Conservation (phyloP, 2,888 invertebrate species). For the Cryptosula pallasiana region DNA sequence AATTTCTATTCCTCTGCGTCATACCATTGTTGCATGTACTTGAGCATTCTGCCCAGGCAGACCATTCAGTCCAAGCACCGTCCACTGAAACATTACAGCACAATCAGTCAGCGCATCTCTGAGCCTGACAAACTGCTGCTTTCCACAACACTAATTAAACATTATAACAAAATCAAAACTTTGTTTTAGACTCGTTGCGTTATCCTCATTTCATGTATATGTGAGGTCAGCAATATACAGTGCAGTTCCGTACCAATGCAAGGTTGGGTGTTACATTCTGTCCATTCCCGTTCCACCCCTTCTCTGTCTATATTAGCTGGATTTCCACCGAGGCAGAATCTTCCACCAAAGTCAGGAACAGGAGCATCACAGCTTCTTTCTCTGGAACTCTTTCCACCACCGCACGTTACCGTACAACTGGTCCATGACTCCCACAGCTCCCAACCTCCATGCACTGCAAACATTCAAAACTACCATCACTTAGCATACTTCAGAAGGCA, state of each 20-base stretch:
- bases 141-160: no score
- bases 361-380: conserved; percentile 20
- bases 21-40: not conserved
- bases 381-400: not conserved
- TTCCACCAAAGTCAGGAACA: conserved; percentile 2
- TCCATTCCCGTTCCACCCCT: conserved; percentile 11
- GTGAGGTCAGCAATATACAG: no score
- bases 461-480: not conserved
- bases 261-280: conserved; percentile 10
- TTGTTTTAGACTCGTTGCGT: no score
- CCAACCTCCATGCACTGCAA: conserved; percentile 13
- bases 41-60: not conserved
- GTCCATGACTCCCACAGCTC: conserved; percentile 8
- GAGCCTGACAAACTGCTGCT: no score
- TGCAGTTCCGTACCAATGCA: not conserved
- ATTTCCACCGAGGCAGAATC: not conserved
- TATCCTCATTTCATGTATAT: no score
- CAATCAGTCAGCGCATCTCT: no score
- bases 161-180: no score
- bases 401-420: conserved; percentile 10
- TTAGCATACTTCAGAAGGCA: no score
- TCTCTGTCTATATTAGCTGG: conserved; percentile 6
- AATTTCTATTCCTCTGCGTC: not conserved
- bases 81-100: not conserved
- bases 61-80: conserved; percentile 1